Percentiles rank a stretch among this genome's conserved stretches.
phyloP scores from a whole-genome alignment of 1,140 invertebrate genomes.

The Dreissena rostriformis region DNA sequence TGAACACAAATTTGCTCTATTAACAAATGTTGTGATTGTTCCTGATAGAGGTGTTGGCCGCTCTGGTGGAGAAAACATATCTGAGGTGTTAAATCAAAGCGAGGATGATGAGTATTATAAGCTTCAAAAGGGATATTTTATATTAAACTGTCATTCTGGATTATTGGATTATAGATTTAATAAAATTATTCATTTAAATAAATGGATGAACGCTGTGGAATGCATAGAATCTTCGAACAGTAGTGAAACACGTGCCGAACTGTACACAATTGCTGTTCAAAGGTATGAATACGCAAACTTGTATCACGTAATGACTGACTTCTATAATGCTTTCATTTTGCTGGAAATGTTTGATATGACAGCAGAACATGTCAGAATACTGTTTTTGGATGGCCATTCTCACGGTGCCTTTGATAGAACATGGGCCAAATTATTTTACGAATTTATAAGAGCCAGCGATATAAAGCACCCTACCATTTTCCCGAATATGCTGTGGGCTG shows the following conservation, averaged over 20 bases:
- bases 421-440: slow-evolving; percentile 73
- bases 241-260: not conserved
- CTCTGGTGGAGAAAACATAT: slow-evolving; percentile 73
- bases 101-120: slow-evolving; percentile 71
- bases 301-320: slow-evolving; percentile 79
- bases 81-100: slow-evolving; percentile 71
- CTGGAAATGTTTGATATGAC: slow-evolving; percentile 67
- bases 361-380: slow-evolving; percentile 67
- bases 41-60: slow-evolving; percentile 29
- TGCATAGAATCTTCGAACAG: slow-evolving; percentile 8
- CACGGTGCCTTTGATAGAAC: slow-evolving; percentile 67
- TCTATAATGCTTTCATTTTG: slow-evolving; percentile 76
- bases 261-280: slow-evolving; percentile 64
- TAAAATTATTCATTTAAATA: slow-evolving; percentile 60
- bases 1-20: slow-evolving; percentile 57
- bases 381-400: slow-evolving; percentile 77
- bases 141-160: slow-evolving; percentile 48
- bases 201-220: slow-evolving; percentile 56
- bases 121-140: slow-evolving; percentile 67
- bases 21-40: slow-evolving; percentile 60
- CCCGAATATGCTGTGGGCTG: slow-evolving; percentile 68
- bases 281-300: slow-evolving; percentile 79
- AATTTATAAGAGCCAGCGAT: slow-evolving; percentile 47
- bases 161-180: slow-evolving; percentile 27
- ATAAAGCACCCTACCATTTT: slow-evolving; percentile 59